phyloP scores from a whole-genome alignment of 2,797 vertebrate genomes.

The Anguilla marmorata region DNA sequence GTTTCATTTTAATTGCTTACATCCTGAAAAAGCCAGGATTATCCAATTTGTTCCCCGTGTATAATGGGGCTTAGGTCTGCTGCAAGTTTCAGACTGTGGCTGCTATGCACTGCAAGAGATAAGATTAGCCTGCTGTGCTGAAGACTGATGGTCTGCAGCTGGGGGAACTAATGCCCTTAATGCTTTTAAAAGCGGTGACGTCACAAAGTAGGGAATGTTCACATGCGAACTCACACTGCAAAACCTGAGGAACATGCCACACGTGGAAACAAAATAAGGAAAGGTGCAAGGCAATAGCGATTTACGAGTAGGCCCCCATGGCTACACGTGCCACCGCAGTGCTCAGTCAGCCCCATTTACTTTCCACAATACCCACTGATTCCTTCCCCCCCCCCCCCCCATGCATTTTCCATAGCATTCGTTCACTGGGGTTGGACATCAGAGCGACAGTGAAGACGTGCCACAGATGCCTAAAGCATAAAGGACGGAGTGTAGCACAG shows the following conservation, averaged over 20 bases:
- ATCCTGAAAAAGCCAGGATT: background rate
- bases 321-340: background rate
- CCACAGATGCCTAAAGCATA: background rate
- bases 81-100: no score
- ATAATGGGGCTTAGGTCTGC: no score
- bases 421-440: background rate
- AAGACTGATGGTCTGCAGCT: no score
- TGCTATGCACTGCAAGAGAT: no score
- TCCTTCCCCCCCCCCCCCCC: no score
- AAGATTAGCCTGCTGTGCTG: no score
- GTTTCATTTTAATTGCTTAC: background rate
- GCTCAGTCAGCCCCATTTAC: background rate
- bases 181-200: no score
- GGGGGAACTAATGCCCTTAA: no score
- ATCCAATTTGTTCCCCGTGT: background rate
- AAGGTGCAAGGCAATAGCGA: background rate
- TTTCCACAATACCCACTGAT: background rate
- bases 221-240: no score
- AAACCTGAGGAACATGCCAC: no score
- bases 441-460: background rate
- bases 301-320: background rate
- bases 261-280: background rate
- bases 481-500: no score
- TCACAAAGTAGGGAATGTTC: no score
- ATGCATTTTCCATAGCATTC: constrained; percentile 4